Evolutionary conservation across 23 tunicate genomes (phyloP).

Genomic region (Clavelina lepadiformis): DNA sequence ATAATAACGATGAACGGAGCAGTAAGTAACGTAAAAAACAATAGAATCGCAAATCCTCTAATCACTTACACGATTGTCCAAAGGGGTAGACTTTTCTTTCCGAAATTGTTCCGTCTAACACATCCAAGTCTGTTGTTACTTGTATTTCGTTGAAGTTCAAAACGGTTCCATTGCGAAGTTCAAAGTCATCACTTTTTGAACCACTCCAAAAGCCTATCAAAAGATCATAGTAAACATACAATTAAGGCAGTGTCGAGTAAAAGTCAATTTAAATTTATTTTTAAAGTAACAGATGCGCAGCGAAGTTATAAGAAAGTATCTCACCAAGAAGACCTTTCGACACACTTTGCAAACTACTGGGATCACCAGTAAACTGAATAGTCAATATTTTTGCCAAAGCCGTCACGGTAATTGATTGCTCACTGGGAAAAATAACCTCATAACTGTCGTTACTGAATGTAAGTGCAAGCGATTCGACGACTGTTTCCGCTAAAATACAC

Average conservation of each 20-base stretch:
- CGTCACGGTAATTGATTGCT: no score
- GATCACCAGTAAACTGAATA: slow-evolving; percentile 13
- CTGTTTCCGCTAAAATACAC: no score
- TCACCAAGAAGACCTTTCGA: slow-evolving; percentile 18
- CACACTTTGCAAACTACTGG: not conserved
- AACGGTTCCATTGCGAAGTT: slow-evolving; percentile 55
- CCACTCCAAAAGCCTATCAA: slow-evolving; percentile 52
- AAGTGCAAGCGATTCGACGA: no score
- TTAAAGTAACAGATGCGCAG: no score
- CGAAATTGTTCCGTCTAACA: slow-evolving; percentile 42
- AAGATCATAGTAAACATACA: no score
- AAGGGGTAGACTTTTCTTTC: slow-evolving; percentile 34
- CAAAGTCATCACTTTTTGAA: slow-evolving; percentile 45
- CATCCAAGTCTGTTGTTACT: slow-evolving; percentile 35
- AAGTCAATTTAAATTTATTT: no score
- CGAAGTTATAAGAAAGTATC: not conserved
- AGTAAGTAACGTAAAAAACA: no score
- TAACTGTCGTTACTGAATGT: no score
- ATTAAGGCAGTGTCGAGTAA: no score
- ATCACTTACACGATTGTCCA: slow-evolving; percentile 45
- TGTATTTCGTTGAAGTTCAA: slow-evolving; percentile 19
- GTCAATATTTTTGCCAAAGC: not conserved
- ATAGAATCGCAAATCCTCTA: no score
- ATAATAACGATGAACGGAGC: no score
- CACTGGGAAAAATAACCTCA: no score